Evolutionary conservation across 2,888 invertebrate genomes (phyloP), one percentile per base, ranked within the genome.

Genomic region (Coelinius sp.): DNA sequence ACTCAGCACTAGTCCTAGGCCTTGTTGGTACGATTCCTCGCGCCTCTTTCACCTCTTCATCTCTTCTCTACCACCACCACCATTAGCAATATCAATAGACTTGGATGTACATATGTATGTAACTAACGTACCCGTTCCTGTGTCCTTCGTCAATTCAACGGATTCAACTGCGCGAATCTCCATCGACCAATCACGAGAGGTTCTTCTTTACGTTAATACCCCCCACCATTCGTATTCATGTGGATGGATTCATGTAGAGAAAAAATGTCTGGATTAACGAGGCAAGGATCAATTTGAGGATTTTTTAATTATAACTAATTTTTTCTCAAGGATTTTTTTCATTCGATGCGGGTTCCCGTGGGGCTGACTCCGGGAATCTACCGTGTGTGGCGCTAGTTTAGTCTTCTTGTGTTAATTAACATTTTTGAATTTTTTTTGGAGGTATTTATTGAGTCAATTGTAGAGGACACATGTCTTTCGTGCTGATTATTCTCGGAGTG

Each of bases 1-100:
- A 71, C 71, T 66, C 71, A 31, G 14, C 66, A 44, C 1, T 20
- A 56, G 59, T 66, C 71, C 65, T 66, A 41, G 24, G 35, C 31
- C 59, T 22, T 12, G 22, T 49, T 53, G 53, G 59, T 35, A 31
- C 17, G 5, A 14, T 59, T 10, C 31, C 35, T 35, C 59, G 38
- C 53, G 66, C 66, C 66, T 38, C 64, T 41, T 35, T 52, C 66
- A 65, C 65, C 52, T 38, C 35, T 64, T 64, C 44, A 44, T 22
- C 64, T 44, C 25, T 22, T 44, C 52, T 38, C 53, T 41, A 46
- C 64, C 59, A 12, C 41, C 46, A 64, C n/a, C 59, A 49, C 17
- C 2, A 8, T 49, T 4, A 49, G 14, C n/a, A 41, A 41, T 5
- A 41, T n/a, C 10, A 41, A 41, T 10, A 4, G 5, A 1, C 6